Conservation (phyloP, 1,140 invertebrate species). For the Anoplolepis gracilipes region DNA sequence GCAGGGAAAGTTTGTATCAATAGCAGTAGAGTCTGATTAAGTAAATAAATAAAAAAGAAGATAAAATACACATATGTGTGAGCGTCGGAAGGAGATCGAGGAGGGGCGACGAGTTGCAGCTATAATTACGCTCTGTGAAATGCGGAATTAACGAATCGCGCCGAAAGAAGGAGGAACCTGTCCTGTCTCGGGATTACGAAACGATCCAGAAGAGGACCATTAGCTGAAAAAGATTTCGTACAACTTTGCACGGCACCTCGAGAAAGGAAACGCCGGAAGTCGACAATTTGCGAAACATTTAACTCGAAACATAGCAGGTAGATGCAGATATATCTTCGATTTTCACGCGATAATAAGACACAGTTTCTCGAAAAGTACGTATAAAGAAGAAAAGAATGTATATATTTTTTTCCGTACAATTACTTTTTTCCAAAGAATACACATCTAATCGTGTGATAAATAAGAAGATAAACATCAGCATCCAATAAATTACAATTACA, state of each 20-base stretch:
- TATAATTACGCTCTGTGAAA: constrained; percentile 39
- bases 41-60: constrained; percentile 72
- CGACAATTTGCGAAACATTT: constrained; percentile 26
- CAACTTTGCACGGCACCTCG: constrained; percentile 8
- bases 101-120: neutral
- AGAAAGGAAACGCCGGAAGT: constrained; percentile 48
- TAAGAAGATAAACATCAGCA: too few species aligned
- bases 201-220: constrained; percentile 45
- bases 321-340: neutral
- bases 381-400: neutral
- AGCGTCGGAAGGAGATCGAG: neutral
- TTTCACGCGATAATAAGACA: constrained; percentile 7
- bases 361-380: neutral
- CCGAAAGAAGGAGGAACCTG: constrained; percentile 46
- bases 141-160: constrained; percentile 56
- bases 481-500: neutral
- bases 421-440: neutral
- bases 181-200: constrained; percentile 44
- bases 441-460: neutral
- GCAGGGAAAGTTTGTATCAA: constrained; percentile 71
- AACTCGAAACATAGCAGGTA: constrained; percentile 14
- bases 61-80: constrained; percentile 19
- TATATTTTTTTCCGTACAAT: neutral
- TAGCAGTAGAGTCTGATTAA: constrained; percentile 75
- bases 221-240: constrained; percentile 44